phyloP scores from a whole-genome alignment of 2,113 vertebrate species.

The Datnioides undecimradiatus region DNA sequence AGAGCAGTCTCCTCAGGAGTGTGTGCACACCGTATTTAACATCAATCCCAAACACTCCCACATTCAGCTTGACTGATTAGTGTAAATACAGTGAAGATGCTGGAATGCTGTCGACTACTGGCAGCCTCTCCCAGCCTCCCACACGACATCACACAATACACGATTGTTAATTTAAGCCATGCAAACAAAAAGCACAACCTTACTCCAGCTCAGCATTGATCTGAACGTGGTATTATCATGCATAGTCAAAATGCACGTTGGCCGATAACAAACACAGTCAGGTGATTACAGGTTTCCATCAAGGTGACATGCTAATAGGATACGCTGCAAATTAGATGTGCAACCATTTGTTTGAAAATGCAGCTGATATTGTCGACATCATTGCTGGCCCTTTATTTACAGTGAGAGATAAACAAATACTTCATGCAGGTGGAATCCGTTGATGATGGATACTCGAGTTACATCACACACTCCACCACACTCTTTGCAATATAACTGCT shows the following conservation, averaged over 20 bases:
- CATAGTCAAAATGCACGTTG: neutral
- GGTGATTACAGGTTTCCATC: neutral
- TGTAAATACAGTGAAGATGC: neutral
- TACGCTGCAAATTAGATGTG: neutral
- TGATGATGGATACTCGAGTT: too few species aligned
- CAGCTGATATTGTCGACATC: too few species aligned
- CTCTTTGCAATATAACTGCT: too few species aligned
- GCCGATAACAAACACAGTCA: neutral
- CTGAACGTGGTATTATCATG: neutral
- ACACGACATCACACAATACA: neutral
- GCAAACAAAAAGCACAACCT: neutral
- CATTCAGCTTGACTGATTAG: slow-evolving; percentile 8
- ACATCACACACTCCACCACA: too few species aligned
- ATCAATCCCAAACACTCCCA: neutral
- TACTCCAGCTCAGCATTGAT: neutral
- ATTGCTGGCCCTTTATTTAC: too few species aligned
- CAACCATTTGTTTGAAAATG: too few species aligned
- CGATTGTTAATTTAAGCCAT: neutral
- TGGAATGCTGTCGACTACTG: neutral
- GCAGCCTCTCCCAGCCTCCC: slow-evolving; percentile 6
- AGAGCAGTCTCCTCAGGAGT: neutral
- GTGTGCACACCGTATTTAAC: neutral
- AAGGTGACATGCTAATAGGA: neutral
- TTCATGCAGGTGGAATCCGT: too few species aligned
- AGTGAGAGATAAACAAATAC: too few species aligned